These are phyloP conservation scores for Didymodactylos carnosus DNA, from an alignment of 2,888 invertebrate species.

Conservation along the genomic window DNA sequence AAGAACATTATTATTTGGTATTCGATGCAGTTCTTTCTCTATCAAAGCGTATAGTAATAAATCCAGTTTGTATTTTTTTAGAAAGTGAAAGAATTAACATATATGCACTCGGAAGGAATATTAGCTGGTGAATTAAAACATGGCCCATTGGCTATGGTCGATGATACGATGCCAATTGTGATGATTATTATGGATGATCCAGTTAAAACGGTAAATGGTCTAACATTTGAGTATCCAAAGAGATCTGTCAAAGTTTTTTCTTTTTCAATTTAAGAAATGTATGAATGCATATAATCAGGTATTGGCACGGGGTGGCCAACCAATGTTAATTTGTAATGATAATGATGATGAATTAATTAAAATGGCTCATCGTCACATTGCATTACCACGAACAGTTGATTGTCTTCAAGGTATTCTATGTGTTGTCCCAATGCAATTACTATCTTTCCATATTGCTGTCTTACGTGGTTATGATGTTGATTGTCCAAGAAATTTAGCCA, in stretches of 20 bases:
- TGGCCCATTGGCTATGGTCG: slow-evolving; percentile 87
- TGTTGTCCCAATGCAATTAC: slow-evolving; percentile 91
- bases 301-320: slow-evolving; percentile 48
- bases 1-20: too few species aligned
- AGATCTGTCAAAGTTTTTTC: not conserved
- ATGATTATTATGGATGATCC: slow-evolving; percentile 94
- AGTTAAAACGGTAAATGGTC: slow-evolving; percentile 37
- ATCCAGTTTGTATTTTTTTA: not conserved
- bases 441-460: slow-evolving; percentile 93
- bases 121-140: slow-evolving; percentile 98
- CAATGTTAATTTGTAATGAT: slow-evolving; percentile 79
- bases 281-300: slow-evolving; percentile 95
- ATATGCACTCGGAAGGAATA: slow-evolving; percentile 81
- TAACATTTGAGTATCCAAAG: not conserved
- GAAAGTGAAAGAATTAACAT: slow-evolving; percentile 96
- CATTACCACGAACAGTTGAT: slow-evolving; percentile 78
- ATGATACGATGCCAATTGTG: slow-evolving; percentile 88
- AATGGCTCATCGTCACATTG: slow-evolving; percentile 42
- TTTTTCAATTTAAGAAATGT: slow-evolving; percentile 52
- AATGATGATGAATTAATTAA: slow-evolving; percentile 68
- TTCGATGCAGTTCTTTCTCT: too few species aligned
- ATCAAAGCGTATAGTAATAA: too few species aligned
- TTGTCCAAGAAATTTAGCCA: slow-evolving; percentile 90
- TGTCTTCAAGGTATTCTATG: slow-evolving; percentile 79
- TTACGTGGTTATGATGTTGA: slow-evolving; percentile 80